Evolutionary conservation across 2,113 vertebrate species (phyloP), one percentile per base, ranked within the genome.

Genomic region (Aythya baeri): DNA sequence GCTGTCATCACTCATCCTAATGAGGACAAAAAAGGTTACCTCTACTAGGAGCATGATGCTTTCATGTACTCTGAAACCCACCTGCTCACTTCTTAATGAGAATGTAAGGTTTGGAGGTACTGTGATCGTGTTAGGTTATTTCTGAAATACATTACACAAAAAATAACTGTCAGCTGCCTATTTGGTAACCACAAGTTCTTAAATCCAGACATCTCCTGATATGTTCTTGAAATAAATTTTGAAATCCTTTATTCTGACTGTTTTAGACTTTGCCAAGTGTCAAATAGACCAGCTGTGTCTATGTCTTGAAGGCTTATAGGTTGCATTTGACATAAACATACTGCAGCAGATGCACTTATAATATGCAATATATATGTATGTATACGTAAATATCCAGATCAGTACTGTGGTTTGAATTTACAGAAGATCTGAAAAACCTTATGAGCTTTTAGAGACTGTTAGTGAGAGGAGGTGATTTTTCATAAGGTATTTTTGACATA

Each of bases 1-100:
- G 87, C 95, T 97, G 91, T 94, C 97, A 97, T 97, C 96, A 93
- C 96, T 97, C 96, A 96, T 95, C 84, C 86, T 97, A 96, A 97
- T 96, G 90, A 97, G 91, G 92, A 96, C 84, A 97, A 95, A 96
- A 97, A 96, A 97, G 96, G 96, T 97, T 97, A 95, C 86, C 84
- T 96, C 92, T 96, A 31, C 76, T 68, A 97, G 90, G 85, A 97
- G 87, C 82, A 85, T 71, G 88, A 71, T 92, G 94, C 95, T 97
- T 98, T 96, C 86, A 97, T 97, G 95, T 97, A 61, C 77, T 96
- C 83, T 91, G 86, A 97, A 98, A 95, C 87, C 95, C 92, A 97
- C 97, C 94, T 94, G 94, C 92, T 97, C 93, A 91, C 85, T 95
- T 87, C 93, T 89, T 98, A 97, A 97, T 97, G 95, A 97, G 91